phyloP scores from a whole-genome alignment of 2,888 invertebrate genomes.

The Eilema depressum region DNA sequence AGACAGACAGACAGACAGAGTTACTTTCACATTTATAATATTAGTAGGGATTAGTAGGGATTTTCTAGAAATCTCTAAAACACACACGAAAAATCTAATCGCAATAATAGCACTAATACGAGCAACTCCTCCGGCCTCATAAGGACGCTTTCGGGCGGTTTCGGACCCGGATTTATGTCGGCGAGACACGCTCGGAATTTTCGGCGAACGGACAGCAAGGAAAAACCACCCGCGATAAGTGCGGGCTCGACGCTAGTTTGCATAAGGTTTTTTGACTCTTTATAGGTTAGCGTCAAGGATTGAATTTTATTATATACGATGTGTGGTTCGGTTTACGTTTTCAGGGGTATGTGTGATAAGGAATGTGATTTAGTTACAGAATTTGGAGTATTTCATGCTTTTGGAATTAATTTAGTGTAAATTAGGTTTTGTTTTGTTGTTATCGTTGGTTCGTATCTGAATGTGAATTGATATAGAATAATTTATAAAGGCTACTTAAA shows the following conservation, averaged over 20 bases:
- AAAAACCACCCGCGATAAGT: constrained; percentile 61
- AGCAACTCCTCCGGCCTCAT: constrained; percentile 42
- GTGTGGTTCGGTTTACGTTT: constrained; percentile 25
- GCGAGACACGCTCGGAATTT: constrained; percentile 58
- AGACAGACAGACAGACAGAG: too few relatives aligned
- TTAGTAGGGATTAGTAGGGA: too few relatives aligned
- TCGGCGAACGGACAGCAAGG: constrained; percentile 55
- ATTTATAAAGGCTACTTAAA: neutral
- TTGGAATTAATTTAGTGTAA: neutral
- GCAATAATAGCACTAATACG: constrained; percentile 43
- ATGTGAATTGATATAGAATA: neutral
- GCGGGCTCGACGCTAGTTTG: constrained; percentile 51
- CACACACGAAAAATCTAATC: constrained; percentile 41
- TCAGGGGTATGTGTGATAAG: constrained; percentile 19
- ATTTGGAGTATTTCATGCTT: neutral
- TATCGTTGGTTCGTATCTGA: neutral
- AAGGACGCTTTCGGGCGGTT: constrained; percentile 35
- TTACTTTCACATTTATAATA: too few relatives aligned
- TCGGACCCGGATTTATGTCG: constrained; percentile 60
- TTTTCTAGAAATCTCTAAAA: constrained; percentile 40
- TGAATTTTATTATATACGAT: constrained; percentile 55
- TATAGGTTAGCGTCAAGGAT: constrained; percentile 52
- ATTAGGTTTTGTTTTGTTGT: neutral
- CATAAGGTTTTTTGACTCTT: constrained; percentile 56
- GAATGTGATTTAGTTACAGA: constrained; percentile 15